Base-by-base conservation (phyloP, 2,888 invertebrate species). In the Julus scandinavius region DNA sequence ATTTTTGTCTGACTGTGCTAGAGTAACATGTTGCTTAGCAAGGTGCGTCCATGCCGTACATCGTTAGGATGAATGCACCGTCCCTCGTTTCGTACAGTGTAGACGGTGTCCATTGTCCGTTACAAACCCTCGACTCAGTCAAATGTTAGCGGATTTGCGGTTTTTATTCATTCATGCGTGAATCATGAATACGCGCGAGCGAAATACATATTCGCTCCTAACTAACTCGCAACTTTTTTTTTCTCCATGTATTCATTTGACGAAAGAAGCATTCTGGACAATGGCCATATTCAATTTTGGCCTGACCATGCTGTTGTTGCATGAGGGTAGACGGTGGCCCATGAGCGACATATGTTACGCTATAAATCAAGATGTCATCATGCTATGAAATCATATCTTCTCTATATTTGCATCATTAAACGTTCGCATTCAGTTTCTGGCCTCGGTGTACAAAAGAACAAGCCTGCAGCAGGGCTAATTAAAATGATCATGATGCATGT, bases 181-280 rank as follows among this genome's bases (percentile, higher is more conserved):
- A 58, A 58, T 15, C 58, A 13, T 49, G 9, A 13, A 49, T 49
- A 13, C 9, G 13, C 13, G 6, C 13, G 13, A 11, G 13, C 49
- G 58, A 58, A 15, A 11, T 17, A 58, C 15, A 58, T 58, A 58
- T 58, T 15, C 15, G 58, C 15, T 17, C 58, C 15, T 11, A 15
- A 11, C 6, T 49, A 58, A 58, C 11, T 58, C 58, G 58, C 15
- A 58, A 15, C 15, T 58, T 58, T 63, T 63, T 63, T 63, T 54
- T 54, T 17, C 13, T 11, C 54, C 2, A n/a, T 7, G 17, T 63
- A 63, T 63, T 63, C 63, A 63, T n/a, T n/a, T 11, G 63, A n/a
- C 63, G 63, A 63, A 63, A 63, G 63, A 63, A n/a, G n/a, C 63
- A n/a, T n/a, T 63, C 63, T 63, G 63, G 63, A 63, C 63, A 63